Evolutionary conservation across 2,888 invertebrate species (phyloP).

Genomic region (Adelphocoris suturalis): DNA sequence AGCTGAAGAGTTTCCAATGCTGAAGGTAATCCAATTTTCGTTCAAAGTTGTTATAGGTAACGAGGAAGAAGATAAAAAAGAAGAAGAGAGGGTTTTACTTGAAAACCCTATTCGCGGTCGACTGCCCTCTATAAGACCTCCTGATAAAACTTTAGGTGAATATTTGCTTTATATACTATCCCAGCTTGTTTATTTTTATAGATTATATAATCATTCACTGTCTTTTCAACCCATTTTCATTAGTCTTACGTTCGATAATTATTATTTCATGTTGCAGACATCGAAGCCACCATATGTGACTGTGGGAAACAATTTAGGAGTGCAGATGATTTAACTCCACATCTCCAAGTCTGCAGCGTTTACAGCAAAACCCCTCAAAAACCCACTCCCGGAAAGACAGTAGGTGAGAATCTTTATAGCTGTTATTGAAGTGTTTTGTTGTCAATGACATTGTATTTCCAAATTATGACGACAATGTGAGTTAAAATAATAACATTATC

Average conservation of each 20-base stretch:
- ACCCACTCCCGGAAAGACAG: background rate
- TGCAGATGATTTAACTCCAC: background rate
- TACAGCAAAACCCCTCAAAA: constrained; percentile 13
- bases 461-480: too few species aligned
- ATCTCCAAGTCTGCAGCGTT: constrained; percentile 3
- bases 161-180: background rate
- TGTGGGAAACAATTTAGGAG: background rate
- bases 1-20: too few species aligned
- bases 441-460: too few species aligned
- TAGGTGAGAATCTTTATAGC: constrained; percentile 1
- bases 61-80: background rate
- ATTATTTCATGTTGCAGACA: background rate
- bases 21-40: too few species aligned
- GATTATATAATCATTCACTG: too few species aligned
- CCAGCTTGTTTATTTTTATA: too few species aligned
- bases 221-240: too few species aligned
- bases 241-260: background rate
- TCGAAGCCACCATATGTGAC: constrained; percentile 17
- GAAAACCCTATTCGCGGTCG: background rate
- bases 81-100: background rate
- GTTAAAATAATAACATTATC: too few species aligned
- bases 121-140: background rate
- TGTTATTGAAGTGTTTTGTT: background rate
- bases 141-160: background rate
- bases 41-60: background rate